A percentile compares a stretch with the other conserved stretches of the same genome.
phyloP scores from a whole-genome alignment of 2,113 vertebrate genomes.

The Urocitellus parryii region DNA sequence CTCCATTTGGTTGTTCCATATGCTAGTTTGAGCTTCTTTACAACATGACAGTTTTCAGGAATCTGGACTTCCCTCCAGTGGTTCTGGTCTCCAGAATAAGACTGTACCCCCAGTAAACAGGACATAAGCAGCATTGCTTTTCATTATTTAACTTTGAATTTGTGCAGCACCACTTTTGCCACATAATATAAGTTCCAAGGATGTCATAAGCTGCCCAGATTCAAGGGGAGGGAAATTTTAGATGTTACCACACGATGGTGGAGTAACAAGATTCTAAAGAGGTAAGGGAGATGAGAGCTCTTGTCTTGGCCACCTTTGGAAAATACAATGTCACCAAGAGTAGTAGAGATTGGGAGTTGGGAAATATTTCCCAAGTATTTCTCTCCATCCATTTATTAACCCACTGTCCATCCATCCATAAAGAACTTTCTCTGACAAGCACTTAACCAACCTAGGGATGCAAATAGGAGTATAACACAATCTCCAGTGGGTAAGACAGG shows the following conservation, averaged over 20 bases:
- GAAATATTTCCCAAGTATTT: not conserved
- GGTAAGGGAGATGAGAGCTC: not conserved
- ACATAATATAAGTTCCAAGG: not conserved
- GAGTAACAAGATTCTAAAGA: not conserved
- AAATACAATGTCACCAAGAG: not conserved
- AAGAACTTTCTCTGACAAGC: not conserved
- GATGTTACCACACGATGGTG: not conserved
- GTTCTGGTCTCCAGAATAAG: not conserved
- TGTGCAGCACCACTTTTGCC: not conserved
- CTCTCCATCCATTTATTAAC: too few relatives aligned
- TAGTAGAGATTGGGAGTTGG: not conserved
- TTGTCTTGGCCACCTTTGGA: not conserved
- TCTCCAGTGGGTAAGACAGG: not conserved
- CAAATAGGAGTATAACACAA: not conserved
- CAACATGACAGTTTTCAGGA: not conserved
- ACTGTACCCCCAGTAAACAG: not conserved
- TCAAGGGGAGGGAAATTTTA: not conserved
- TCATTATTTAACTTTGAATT: not conserved
- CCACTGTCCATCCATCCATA: not conserved
- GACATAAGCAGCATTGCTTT: not conserved
- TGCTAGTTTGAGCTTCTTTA: not conserved
- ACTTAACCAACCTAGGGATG: not conserved
- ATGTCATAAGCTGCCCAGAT: not conserved
- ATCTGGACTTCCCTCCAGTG: not conserved
- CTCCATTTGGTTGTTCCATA: not conserved